A percentile compares a stretch with the other conserved stretches of the same genome.
Evolutionary conservation across 2,888 invertebrate genomes (phyloP).

Genomic region (Balanococcus diminutus): DNA sequence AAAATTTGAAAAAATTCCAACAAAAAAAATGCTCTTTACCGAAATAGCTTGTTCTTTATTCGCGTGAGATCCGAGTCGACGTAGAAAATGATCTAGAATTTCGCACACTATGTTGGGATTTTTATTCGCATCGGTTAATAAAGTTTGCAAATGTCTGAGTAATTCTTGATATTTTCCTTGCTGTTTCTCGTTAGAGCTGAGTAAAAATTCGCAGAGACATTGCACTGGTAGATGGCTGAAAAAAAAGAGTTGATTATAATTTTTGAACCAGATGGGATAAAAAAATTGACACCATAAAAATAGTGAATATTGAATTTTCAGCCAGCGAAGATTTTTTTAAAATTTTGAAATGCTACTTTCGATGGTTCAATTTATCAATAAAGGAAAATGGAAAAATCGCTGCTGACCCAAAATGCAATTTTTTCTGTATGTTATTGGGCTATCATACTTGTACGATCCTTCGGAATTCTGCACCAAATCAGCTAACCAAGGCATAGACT

Average conservation of each 20-base stretch:
- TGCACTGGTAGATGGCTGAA: slow-evolving; percentile 90
- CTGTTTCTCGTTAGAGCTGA: slow-evolving; percentile 70
- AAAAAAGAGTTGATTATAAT: too few relatives aligned
- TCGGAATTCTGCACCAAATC: slow-evolving; percentile 91
- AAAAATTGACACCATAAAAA: too few relatives aligned
- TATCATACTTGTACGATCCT: slow-evolving; percentile 73
- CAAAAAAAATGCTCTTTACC: slow-evolving; percentile 61
- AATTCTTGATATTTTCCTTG: slow-evolving; percentile 81
- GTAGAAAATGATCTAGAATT: slow-evolving; percentile 86
- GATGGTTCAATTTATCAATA: too few relatives aligned
- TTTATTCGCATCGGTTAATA: slow-evolving; percentile 65
- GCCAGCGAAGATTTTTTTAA: too few relatives aligned
- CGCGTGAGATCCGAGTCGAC: slow-evolving; percentile 79
- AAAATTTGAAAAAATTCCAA: slow-evolving; percentile 59
- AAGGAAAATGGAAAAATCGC: too few relatives aligned
- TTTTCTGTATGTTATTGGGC: background rate
- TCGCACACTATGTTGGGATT: slow-evolving; percentile 75
- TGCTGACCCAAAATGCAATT: too few relatives aligned
- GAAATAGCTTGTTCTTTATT: slow-evolving; percentile 79
- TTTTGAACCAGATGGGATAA: too few relatives aligned
- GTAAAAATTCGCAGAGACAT: slow-evolving; percentile 93
- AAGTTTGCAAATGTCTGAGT: slow-evolving; percentile 68
- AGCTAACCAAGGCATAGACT: slow-evolving; percentile 97
- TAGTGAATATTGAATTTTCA: too few relatives aligned
- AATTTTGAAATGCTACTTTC: too few relatives aligned